These are phyloP conservation scores for Papilio elwesi DNA, from an alignment of 2,888 invertebrate species.

Conservation along the genomic window DNA sequence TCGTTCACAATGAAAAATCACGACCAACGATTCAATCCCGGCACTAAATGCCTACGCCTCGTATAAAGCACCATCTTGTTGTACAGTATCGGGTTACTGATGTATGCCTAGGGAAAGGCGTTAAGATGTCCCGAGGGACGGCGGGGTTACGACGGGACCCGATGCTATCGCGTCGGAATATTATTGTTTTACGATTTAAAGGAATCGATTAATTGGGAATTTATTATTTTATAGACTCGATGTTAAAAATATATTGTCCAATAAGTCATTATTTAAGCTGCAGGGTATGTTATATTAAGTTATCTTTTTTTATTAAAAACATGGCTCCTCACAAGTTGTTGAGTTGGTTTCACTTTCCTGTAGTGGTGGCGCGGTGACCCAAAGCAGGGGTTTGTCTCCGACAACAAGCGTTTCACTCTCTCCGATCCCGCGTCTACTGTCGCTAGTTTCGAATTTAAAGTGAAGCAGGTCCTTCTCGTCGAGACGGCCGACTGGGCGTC, in stretches of 20 bases:
- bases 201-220: constrained; percentile 34
- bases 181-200: constrained; percentile 36
- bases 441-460: too few species aligned
- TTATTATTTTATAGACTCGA: constrained; percentile 10
- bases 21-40: constrained; percentile 49
- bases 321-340: too few species aligned
- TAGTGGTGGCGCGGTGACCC: too few species aligned
- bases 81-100: constrained; percentile 43
- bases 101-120: constrained; percentile 33
- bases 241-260: neutral
- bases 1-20: constrained; percentile 44
- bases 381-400: too few species aligned
- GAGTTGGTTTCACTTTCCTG: too few species aligned
- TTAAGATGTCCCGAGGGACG: constrained; percentile 20
- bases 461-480: too few species aligned
- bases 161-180: constrained; percentile 19
- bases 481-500: too few species aligned
- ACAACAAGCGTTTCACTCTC: too few species aligned
- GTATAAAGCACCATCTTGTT: constrained; percentile 40
- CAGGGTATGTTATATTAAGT: neutral
- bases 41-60: constrained; percentile 44
- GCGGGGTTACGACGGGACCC: constrained; percentile 3
- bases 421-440: too few species aligned
- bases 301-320: neutral
- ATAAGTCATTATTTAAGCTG: neutral